phyloP scores from a whole-genome alignment of 2,888 invertebrate species.

The Dolichopus griseipennis region DNA sequence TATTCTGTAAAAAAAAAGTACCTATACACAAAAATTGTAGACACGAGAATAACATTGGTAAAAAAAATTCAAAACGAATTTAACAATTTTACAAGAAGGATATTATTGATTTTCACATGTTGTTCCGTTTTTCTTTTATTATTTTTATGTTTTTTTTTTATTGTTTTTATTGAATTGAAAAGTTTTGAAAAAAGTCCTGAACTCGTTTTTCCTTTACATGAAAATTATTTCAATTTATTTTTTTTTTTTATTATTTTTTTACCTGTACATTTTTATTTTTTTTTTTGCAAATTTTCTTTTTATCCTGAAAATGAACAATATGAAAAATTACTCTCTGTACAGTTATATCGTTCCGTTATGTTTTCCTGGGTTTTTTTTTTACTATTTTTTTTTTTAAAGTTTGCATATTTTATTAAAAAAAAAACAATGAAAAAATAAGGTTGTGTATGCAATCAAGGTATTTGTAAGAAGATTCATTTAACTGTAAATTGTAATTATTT shows the following conservation, averaged over 20 bases:
- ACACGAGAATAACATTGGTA: neutral
- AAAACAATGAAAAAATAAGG: too few species aligned
- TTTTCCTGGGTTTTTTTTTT: too few species aligned
- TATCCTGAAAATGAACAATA: neutral
- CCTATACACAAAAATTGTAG: too few species aligned
- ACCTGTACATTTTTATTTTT: neutral
- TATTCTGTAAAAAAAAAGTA: too few species aligned
- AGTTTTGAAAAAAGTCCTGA: neutral
- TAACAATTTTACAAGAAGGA: neutral
- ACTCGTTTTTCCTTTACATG: neutral
- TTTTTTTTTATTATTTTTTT: neutral
- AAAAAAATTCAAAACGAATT: neutral
- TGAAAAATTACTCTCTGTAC: neutral
- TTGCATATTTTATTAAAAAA: too few species aligned
- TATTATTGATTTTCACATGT: slow-evolving; percentile 1
- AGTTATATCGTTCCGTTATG: neutral
- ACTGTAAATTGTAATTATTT: too few species aligned
- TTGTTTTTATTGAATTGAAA: neutral
- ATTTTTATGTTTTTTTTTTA: neutral
- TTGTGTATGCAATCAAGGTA: too few species aligned
- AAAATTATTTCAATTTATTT: neutral
- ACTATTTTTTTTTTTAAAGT: too few species aligned
- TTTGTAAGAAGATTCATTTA: too few species aligned
- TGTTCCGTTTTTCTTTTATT: neutral
- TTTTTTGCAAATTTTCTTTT: neutral